Base-by-base conservation (phyloP, 2,113 vertebrate genomes). In the Arizona elegans region DNA sequence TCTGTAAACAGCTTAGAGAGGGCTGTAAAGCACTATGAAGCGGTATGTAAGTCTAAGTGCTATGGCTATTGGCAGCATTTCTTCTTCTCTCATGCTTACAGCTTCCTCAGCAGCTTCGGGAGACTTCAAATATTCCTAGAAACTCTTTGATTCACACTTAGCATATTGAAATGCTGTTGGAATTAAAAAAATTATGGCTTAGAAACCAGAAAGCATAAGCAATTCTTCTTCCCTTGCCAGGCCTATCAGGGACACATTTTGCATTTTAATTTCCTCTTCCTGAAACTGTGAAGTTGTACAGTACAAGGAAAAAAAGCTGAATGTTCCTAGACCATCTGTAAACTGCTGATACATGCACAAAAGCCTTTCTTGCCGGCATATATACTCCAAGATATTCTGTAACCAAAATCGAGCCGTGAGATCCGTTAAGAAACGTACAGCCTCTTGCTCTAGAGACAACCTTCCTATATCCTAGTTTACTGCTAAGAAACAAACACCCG, bases 371-470 rank as follows among this genome's bases (percentile, higher is more conserved):
- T n/a, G 15, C 87, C 90, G 15, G 17, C 8, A 15, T n/a, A 15
- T n/a, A 3, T 3, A n/a, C 87, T 38, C 81, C 43, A 38, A 91
- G 96, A 92, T 59, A 50, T 81, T 93, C 94, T 94, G 50, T 90
- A 94, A 65, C 50, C 2, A 89, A 95, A 88, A 8, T 81, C 1
- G 1, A 81, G 21, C 75, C 0, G 17, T 43, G 33, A 43, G 19
- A 75, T 58, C 56, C n/a, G 91, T 91, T 96, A 96, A 94, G 87
- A n/a, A 90, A 96, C 93, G 95, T 95, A 96, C 56, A 88, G 86
- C 93, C 92, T 95, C 96, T 97, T 96, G 95, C 89, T 90, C 90
- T 87, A 85, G 38, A 91, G 92, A 91, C 93, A 94, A 58, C 53
- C 13, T 59, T 93, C 56, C 92, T 93, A 11, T 65, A 94, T 92